A percentile compares a stretch with the other conserved stretches of the same genome.
These are phyloP conservation scores for Odontocolon sp. DNA, from an alignment of 2,888 invertebrate species.

Conservation along the genomic window DNA sequence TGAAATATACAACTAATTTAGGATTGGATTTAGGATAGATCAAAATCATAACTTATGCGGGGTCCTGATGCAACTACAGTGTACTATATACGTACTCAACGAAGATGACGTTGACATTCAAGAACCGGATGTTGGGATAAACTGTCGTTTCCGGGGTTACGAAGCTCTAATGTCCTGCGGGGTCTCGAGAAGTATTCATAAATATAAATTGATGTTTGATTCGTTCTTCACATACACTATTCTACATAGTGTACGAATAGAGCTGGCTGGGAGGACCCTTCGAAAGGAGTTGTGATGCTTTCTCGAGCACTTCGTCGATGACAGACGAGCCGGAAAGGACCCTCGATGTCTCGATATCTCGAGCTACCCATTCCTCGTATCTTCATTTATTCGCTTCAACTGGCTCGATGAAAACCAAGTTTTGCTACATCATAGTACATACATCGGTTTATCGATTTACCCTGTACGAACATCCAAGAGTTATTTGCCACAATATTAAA, in stretches of 20 bases:
- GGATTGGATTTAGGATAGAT: too few relatives aligned
- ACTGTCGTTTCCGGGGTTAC: conserved; percentile 62
- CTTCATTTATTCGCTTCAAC: conserved; percentile 10
- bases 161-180: conserved; percentile 22
- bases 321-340: conserved; percentile 30
- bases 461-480: background rate
- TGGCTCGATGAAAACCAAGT: background rate
- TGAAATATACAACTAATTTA: too few relatives aligned
- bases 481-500: too few relatives aligned
- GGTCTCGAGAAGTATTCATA: conserved; percentile 63
- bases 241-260: background rate
- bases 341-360: conserved; percentile 35
- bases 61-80: too few relatives aligned
- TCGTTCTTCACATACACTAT: conserved; percentile 37
- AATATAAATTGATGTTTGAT: conserved; percentile 68
- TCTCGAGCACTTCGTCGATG: background rate
- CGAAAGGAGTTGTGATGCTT: conserved; percentile 14
- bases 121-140: conserved; percentile 62
- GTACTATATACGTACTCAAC: background rate
- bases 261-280: background rate
- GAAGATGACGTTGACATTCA: conserved; percentile 32
- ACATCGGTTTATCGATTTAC: conserved; percentile 3
- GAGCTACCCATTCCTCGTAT: background rate
- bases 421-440: background rate
- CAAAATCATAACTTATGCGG: too few relatives aligned